phyloP scores from a whole-genome alignment of 2,888 invertebrate genomes.

The Agrotis clavis region DNA sequence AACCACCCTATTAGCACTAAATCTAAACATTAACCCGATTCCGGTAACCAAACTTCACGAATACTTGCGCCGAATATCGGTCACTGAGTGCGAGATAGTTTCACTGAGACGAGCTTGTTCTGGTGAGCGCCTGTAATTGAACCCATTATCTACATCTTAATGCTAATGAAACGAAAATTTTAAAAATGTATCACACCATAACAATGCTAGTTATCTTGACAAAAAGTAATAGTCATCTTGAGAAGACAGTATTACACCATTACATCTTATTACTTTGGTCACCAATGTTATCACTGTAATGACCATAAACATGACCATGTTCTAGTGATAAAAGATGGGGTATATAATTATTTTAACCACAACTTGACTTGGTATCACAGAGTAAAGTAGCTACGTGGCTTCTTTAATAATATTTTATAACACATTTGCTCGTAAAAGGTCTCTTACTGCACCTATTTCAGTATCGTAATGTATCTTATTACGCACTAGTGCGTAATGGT shows the following conservation, averaged over 20 bases:
- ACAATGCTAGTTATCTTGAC: constrained; percentile 1
- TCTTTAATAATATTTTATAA: not conserved
- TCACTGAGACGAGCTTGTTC: constrained; percentile 73
- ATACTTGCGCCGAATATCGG: constrained; percentile 83
- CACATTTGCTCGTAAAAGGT: too few species aligned
- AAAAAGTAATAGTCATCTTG: not conserved
- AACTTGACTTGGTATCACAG: not conserved
- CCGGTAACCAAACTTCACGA: constrained; percentile 87
- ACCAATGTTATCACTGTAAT: constrained; percentile 21
- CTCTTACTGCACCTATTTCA: too few species aligned
- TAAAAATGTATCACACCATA: too few species aligned
- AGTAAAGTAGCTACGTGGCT: not conserved
- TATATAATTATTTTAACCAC: constrained; percentile 6
- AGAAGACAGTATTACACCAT: not conserved
- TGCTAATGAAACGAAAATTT: constrained; percentile 57
- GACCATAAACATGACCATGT: constrained; percentile 9
- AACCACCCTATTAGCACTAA: constrained; percentile 91
- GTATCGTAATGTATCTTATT: too few species aligned
- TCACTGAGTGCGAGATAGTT: constrained; percentile 79
- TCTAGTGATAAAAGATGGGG: constrained; percentile 15
- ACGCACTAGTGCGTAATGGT: too few species aligned
- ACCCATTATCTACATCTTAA: constrained; percentile 58
- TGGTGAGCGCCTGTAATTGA: constrained; percentile 67
- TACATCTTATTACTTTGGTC: not conserved
- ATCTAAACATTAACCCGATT: constrained; percentile 91